These are phyloP conservation scores for Gari tellinella DNA, from an alignment of 2,888 invertebrate species.

Conservation along the genomic window DNA sequence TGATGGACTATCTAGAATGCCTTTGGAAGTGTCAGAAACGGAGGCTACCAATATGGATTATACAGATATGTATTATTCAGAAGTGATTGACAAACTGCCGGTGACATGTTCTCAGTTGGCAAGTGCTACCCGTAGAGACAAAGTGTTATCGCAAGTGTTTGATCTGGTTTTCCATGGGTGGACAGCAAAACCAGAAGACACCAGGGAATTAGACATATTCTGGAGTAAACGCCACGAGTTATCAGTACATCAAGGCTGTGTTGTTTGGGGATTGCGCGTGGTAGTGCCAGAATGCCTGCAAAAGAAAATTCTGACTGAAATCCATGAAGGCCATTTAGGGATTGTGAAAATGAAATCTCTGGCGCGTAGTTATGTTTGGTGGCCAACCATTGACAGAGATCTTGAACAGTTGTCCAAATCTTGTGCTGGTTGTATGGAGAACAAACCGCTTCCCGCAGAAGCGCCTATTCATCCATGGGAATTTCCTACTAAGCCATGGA, in stretches of 20 bases:
- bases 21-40: conserved; percentile 12
- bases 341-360: conserved; percentile 72
- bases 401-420: conserved; percentile 59
- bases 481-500: conserved; percentile 74
- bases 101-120: conserved; percentile 24
- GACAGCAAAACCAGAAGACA: neutral
- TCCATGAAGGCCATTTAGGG: conserved; percentile 75
- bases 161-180: conserved; percentile 23
- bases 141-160: conserved; percentile 30
- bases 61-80: conserved; percentile 19
- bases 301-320: conserved; percentile 52
- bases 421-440: conserved; percentile 34
- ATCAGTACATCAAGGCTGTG: conserved; percentile 61
- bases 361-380: conserved; percentile 74
- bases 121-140: conserved; percentile 32
- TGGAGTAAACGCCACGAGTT: conserved; percentile 40
- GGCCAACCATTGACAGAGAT: conserved; percentile 64
- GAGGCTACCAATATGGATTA: conserved; percentile 7
- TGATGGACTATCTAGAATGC: conserved; percentile 48
- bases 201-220: conserved; percentile 23
- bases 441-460: conserved; percentile 55
- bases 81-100: conserved; percentile 71
- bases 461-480: conserved; percentile 72
- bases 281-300: conserved; percentile 68
- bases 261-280: conserved; percentile 66